Evolutionary conservation across 2,797 vertebrate species (phyloP).

Genomic region (Capromys pilorides): DNA sequence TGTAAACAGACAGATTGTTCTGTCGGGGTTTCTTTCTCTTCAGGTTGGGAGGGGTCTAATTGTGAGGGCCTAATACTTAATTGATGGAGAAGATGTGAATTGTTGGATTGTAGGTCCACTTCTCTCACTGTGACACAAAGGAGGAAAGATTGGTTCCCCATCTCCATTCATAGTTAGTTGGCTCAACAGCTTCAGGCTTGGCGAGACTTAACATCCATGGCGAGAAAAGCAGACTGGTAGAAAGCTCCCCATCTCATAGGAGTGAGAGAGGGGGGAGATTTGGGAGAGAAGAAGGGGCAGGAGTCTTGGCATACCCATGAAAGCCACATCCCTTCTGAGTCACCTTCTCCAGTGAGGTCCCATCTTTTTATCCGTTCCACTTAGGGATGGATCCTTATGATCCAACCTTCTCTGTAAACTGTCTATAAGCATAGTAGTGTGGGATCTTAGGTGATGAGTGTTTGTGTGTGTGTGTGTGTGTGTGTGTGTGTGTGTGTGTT

Average conservation of each 20-base stretch:
- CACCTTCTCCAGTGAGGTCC: not conserved
- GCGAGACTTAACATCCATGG: not conserved
- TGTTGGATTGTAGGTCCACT: not conserved
- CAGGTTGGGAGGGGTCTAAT: no score
- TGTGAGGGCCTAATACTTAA: no score
- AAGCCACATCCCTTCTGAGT: not conserved
- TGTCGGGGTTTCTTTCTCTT: no score
- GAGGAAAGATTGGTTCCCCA: not conserved
- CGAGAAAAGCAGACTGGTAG: not conserved
- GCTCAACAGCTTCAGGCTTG: not conserved
- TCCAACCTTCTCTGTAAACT: not conserved
- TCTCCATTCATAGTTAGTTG: not conserved
- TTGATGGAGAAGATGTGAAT: not conserved
- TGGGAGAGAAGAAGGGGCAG: not conserved
- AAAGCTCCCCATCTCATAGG: not conserved
- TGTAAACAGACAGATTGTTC: no score
- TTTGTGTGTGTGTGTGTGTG: not conserved
- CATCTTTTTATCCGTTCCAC: not conserved
- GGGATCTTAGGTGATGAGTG: not conserved
- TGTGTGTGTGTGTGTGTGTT: not conserved
- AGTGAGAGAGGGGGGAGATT: not conserved
- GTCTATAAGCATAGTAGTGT: not conserved
- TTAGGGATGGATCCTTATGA: not conserved
- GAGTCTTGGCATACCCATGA: not conserved
- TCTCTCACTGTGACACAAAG: not conserved